Conservation (phyloP, 1,140 invertebrate genomes). For the Musca vetustissima region DNA sequence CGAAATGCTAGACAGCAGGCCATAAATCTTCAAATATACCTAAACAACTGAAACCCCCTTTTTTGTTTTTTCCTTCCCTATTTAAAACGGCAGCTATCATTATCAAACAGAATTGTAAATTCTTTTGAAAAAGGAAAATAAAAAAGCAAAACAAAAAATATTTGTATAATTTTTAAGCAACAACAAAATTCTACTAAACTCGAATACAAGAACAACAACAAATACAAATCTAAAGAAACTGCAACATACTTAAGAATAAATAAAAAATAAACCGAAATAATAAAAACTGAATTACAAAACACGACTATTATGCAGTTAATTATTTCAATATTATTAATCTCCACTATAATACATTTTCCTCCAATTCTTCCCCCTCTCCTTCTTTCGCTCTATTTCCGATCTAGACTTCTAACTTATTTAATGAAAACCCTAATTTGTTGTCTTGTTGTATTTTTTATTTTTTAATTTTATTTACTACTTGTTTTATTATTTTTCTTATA, state of each 20-base stretch:
- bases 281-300: background rate
- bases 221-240: background rate
- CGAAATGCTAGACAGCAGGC: slow-evolving; percentile 14
- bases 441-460: slow-evolving; percentile 16
- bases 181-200: background rate
- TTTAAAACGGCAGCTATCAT: too few relatives aligned
- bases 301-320: too few relatives aligned
- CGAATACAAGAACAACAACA: background rate
- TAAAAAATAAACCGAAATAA: background rate
- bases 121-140: background rate
- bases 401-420: background rate
- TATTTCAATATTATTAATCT: too few relatives aligned
- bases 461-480: background rate
- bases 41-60: too few relatives aligned
- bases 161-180: slow-evolving; percentile 3
- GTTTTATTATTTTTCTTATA: slow-evolving; percentile 1
- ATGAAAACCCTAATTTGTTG: background rate
- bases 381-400: background rate
- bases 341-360: too few relatives aligned
- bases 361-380: too few relatives aligned
- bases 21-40: too few relatives aligned
- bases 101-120: too few relatives aligned
- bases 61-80: too few relatives aligned
- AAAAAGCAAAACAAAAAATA: too few relatives aligned
- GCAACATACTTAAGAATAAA: slow-evolving; percentile 13